Evolutionary conservation across 2,113 vertebrate species (phyloP), one percentile per base, ranked within the genome.

Genomic region (Myrmophylax atrothorax): DNA sequence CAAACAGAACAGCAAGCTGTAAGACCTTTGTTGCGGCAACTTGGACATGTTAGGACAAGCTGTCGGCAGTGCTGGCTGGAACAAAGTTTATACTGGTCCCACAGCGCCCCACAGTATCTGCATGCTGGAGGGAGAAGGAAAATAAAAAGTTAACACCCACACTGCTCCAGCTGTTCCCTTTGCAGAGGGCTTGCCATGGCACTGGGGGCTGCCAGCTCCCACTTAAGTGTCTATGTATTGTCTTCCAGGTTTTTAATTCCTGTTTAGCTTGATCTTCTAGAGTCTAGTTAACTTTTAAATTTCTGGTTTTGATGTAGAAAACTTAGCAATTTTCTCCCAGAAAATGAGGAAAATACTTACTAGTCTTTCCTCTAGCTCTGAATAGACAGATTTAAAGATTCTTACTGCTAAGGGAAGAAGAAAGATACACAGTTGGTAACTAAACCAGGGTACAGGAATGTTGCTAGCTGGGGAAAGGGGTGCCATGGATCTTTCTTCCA

Each of bases 41-140:
- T 35, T 19, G 95, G 87, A 88, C 99, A 99, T 3, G 98, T 98
- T 95, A 99, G 96, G 53, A 99, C 98, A 59, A 99, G 98, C 98
- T 99, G 99, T 93, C 98, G 98, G 96, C 99, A 99, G 86, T 98
- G 98, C 44, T 81, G 95, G 28, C 99, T 99, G 58, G 98, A 99
- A 74, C 99, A 99, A 74, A 99, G 98, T 96, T 98, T 96, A 93
- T 99, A 99, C 94, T 98, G 98, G 97, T 99, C 99, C 99, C 99
- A 99, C 0, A 98, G 98, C 7, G 49, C 50, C 29, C 98, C 94
- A 82, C 99, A 99, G 96, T 99, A 99, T 63, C 98, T 98, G 98
- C 99, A 99, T 77, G 97, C 99, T 99, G 97, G 37, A 94, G 25
- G 89, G 55, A 93, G 68, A 77, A 92, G 89, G 62, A 94, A 89